Evolutionary conservation across 2,888 invertebrate species (phyloP), one percentile per base, ranked within the genome.

Genomic region (Heliconius sara): DNA sequence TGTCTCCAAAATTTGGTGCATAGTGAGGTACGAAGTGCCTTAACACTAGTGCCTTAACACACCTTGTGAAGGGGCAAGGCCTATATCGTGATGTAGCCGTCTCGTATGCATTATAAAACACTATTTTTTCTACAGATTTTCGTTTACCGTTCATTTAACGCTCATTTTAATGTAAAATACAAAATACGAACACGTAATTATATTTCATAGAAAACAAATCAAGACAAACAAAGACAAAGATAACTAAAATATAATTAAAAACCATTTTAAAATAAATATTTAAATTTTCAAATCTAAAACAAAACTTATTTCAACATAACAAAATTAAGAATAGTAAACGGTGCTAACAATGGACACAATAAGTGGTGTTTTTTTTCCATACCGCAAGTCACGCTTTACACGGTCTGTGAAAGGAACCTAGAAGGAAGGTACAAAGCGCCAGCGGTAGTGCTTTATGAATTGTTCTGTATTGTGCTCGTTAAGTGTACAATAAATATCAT

Each of bases 401-500:
- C 47, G 63, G 22, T 43, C 47, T 47, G 65, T 43, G 65, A 79
- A 77, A 77, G 65, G 73, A 80, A 67, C 43, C n/a, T 52, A 72
- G 71, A 72, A 78, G 66, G 66, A 80, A 63, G 60, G 77, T 77
- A 68, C 47, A 66, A 60, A 76, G 81, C 79, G 81, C 65, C 13
- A 22, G 79, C 73, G 76, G 76, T 75, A 71, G 79, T 74, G 68
- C 81, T 80, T 83, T 84, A 84, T 84, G 84, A 83, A 84, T 84
- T 83, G 84, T 83, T 83, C 81, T 78, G 80, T 82, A 82, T 83
- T 84, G 81, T 83, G 74, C 77, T 73, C 79, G 81, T 80, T 81
- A 83, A 85, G 84, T 84, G 83, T 81, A 83, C 84, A 81, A 84
- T 84, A 84, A 84, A 84, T 84, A 84, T 84, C 79, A 68, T 78